Conservation (phyloP, 2,113 vertebrate genomes). For the Pao palembangensis region DNA sequence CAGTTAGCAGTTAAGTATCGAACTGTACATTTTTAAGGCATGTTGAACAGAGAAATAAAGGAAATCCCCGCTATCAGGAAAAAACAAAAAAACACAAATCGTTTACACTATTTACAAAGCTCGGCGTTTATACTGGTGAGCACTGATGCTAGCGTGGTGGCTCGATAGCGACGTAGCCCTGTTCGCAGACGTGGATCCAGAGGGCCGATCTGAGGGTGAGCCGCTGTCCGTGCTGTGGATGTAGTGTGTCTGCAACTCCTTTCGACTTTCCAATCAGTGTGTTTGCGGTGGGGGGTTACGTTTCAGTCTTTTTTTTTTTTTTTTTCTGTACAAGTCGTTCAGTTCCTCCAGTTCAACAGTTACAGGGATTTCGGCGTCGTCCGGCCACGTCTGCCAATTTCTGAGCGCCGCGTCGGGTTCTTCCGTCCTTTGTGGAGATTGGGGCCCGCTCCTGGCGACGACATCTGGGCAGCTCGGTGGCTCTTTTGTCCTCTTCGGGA, state of each 20-base stretch:
- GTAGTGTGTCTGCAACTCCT: constrained; percentile 56
- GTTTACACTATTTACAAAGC: constrained; percentile 75
- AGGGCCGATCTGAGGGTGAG: constrained; percentile 25
- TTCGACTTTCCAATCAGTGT: constrained; percentile 39
- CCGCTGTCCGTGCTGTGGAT: constrained; percentile 34
- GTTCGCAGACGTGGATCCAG: constrained; percentile 40
- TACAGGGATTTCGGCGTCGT: constrained; percentile 25
- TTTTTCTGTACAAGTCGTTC: constrained; percentile 52
- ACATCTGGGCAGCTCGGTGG: constrained; percentile 5
- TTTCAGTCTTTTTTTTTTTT: constrained; percentile 23
- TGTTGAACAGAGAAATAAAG: constrained; percentile 66
- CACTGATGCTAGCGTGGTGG: constrained; percentile 35
- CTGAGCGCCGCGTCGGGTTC: not conserved
- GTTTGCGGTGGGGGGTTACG: constrained; percentile 12
- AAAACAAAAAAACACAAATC: not conserved
- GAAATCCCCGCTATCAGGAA: constrained; percentile 48
- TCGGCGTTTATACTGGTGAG: constrained; percentile 50
- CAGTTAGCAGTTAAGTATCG: constrained; percentile 52
- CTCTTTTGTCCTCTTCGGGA: constrained; percentile 20
- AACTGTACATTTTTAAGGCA: constrained; percentile 79
- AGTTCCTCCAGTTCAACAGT: constrained; percentile 53
- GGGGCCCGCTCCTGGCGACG: no score
- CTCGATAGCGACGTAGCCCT: constrained; percentile 32
- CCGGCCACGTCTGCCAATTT: not conserved
- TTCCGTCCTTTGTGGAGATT: no score